phyloP scores from a whole-genome alignment of 2,888 invertebrate genomes.

The Agrotis exclamationis region DNA sequence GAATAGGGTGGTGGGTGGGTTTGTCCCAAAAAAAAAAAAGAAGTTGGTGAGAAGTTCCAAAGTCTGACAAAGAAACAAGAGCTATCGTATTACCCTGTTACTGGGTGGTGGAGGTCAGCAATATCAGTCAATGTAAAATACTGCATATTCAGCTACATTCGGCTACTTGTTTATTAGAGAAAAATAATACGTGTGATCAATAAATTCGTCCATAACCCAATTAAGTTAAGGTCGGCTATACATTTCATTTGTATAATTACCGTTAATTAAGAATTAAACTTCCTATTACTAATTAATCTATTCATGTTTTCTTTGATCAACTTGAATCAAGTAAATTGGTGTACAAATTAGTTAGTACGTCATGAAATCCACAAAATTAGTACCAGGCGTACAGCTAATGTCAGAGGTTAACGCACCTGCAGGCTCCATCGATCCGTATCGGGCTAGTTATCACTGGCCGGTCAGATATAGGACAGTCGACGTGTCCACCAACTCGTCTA shows the following conservation, averaged over 20 bases:
- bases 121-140: too few species aligned
- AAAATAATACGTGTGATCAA: too few species aligned
- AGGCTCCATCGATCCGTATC: constrained; percentile 66
- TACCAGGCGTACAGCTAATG: constrained; percentile 29
- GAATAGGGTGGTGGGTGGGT: too few species aligned
- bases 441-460: constrained; percentile 43
- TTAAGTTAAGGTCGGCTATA: background rate
- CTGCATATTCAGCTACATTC: too few species aligned
- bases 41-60: too few species aligned
- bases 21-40: too few species aligned
- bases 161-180: background rate
- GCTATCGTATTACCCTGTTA: too few species aligned
- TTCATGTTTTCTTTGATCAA: background rate
- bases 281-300: background rate
- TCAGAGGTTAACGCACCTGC: constrained; percentile 61
- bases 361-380: background rate
- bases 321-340: background rate
- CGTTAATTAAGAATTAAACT: too few species aligned
- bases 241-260: background rate
- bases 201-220: background rate
- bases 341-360: background rate
- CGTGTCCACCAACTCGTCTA: constrained; percentile 42
- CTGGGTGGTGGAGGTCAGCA: too few species aligned
- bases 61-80: too few species aligned
- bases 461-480: constrained; percentile 47